Evolutionary conservation across 2,888 invertebrate genomes (phyloP), one percentile per base, ranked within the genome.

Genomic region (Microdon myrmicae): DNA sequence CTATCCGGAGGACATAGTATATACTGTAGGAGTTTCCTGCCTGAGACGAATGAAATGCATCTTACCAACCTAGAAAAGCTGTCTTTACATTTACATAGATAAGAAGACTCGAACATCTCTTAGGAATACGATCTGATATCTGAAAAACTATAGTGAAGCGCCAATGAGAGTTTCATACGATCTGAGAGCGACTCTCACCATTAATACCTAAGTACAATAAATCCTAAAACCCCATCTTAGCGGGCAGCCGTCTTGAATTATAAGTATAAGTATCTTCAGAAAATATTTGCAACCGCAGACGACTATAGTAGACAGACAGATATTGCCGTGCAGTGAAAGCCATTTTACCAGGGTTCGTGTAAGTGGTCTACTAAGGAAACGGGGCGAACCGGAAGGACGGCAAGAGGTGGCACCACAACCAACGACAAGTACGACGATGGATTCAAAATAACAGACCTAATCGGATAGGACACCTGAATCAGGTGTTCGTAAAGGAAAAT

Each of bases 401-500:
- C 37, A 39, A 22, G 38, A 29, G 54, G 39, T 25, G 43, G 25
- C 39, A 44, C 20, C 32, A 28, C 29, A 7, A 20, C 31, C 34
- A 28, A 26, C 13, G 28, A 35, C 20, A 6, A 35, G 41, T 28
- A 51, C 29, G 47, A 28, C 32, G 39, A 32, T 47, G 37, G 43
- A 58, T 58, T 58, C 47, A 28, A 58, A 58, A 64, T 53, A 58
- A 41, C 58, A 64, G 58, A 64, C 64, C 53, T 64, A 64, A 64
- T 66, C 66, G 48, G 44, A 66, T 35, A 59, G 59, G 61, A 61
- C 54, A 54, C 43, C 54, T 55, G 67, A 61, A 68, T 68, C 68
- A 68, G 68, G 68, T 68, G 68, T 64, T 67, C 53, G 48, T 41
- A 55, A 59, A 64, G 61, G 68, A 68, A 66, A 67, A 67, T 68